Evolutionary conservation across 2,797 vertebrate genomes (phyloP), one percentile per base, ranked within the genome.

Genomic region (Lepilemur septentrionalis): DNA sequence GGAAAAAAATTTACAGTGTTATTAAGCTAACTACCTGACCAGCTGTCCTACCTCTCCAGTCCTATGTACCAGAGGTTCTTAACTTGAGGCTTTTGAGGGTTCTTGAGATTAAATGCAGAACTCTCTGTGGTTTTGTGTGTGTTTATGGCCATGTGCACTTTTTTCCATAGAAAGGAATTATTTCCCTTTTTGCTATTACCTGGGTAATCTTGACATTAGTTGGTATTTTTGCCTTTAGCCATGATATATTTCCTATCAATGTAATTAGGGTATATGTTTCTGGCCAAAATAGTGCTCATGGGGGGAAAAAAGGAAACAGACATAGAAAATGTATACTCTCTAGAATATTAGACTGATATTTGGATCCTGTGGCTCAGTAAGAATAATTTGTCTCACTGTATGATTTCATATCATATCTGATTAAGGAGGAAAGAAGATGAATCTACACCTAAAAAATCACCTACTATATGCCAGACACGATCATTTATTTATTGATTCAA

Each of bases 311-410:
- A 73, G 23, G 25, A 87, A 38, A 78, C 28, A 72, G 25, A 78
- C 18, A 43, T 15, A 89, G n/a, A 93, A 86, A 22, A 92, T 78
- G 7, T 18, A 81, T 32, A 93, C 20, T 92, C 63, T 32, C 11
- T 95, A 18, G 67, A 69, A 13, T 41, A 82, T 70, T 73, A 18
- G 17, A 32, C 55, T 88, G 14, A n/a, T 75, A 67, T 35, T 57
- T 73, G 41, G 30, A 87, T 90, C 84, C 48, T 82, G 43, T 59
- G 87, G 23, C 14, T 89, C 76, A 79, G 22, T 86, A 73, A 65
- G 12, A 94, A 83, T 83, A 80, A 92, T 59, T 89, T 93, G n/a
- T 91, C 70, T 80, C 57, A 79, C 67, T 83, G 25, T 81, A 35
- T 92, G 12, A 1, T 85, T 87, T 43, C 79, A 55, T 94, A 63